Percentiles rank a stretch among this genome's conserved stretches.
Conservation (phyloP, 2,797 vertebrate species). For the Cichlasoma orientale region DNA sequence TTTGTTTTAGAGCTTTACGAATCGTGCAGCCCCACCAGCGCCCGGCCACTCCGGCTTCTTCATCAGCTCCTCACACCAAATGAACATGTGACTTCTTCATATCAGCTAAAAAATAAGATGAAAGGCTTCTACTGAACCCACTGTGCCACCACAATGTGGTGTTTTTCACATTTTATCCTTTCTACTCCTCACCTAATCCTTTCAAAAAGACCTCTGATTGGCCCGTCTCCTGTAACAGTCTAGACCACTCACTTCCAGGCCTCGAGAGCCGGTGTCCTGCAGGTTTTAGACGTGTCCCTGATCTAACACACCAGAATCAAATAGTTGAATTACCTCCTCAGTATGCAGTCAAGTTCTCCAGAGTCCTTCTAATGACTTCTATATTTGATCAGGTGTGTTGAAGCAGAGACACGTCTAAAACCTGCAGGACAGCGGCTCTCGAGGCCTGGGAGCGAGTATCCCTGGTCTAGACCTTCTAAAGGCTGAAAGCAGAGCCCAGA, state of each 20-base stretch:
- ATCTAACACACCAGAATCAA: too few relatives aligned
- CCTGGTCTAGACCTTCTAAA: too few relatives aligned
- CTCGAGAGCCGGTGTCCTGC: too few relatives aligned
- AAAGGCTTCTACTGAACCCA: not conserved
- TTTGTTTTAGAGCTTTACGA: not conserved
- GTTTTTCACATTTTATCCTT: not conserved
- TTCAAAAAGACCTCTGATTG: not conserved
- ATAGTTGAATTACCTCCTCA: too few relatives aligned
- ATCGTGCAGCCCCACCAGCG: not conserved
- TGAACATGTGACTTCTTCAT: not conserved
- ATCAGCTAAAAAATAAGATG: not conserved
- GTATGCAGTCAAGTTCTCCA: too few relatives aligned
- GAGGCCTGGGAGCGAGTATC: too few relatives aligned
- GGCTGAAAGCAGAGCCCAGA: not conserved
- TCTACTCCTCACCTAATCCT: not conserved
- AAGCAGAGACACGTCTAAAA: too few relatives aligned
- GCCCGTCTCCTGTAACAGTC: not conserved
- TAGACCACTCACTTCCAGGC: too few relatives aligned
- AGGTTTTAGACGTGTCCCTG: too few relatives aligned
- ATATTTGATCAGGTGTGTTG: too few relatives aligned
- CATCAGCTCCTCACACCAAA: not conserved
- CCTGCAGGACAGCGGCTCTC: too few relatives aligned
- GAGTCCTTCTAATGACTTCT: too few relatives aligned
- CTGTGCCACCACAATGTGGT: not conserved
- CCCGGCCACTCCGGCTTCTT: not conserved